phyloP scores from a whole-genome alignment of 2,888 invertebrate species.

The Escarpia spicata region DNA sequence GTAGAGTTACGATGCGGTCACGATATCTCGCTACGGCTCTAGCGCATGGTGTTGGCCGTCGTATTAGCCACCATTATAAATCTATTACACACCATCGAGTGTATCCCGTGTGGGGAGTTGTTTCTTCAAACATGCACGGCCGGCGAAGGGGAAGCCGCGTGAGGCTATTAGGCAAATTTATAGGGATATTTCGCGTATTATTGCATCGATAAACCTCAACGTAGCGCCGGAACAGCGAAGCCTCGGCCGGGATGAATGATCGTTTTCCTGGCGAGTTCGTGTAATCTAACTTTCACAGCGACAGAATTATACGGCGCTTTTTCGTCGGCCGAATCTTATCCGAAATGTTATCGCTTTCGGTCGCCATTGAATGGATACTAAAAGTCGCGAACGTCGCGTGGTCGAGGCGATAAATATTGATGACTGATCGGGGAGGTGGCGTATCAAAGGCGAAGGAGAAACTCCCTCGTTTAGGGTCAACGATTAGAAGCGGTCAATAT shows the following conservation, averaged over 20 bases:
- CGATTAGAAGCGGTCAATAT: conserved; percentile 3
- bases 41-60: background rate
- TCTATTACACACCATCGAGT: background rate
- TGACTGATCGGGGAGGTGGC: background rate
- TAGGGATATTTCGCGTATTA: conserved; percentile 13
- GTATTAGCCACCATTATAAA: background rate
- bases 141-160: background rate
- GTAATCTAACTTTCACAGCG: conserved; percentile 16
- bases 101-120: background rate
- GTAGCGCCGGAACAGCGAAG: background rate
- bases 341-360: background rate
- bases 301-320: conserved; percentile 9
- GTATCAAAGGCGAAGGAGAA: background rate
- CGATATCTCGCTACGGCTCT: background rate
- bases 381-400: background rate
- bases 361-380: background rate
- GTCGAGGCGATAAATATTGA: background rate
- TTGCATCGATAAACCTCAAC: background rate
- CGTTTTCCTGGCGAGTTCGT: background rate
- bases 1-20: background rate
- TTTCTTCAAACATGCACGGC: background rate
- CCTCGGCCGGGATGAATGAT: background rate
- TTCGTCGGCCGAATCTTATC: conserved; percentile 7
- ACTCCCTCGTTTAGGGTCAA: background rate
- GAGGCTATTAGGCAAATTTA: conserved; percentile 5